Base-by-base conservation (phyloP, 2,888 invertebrate genomes). In the Ormia ochracea region DNA sequence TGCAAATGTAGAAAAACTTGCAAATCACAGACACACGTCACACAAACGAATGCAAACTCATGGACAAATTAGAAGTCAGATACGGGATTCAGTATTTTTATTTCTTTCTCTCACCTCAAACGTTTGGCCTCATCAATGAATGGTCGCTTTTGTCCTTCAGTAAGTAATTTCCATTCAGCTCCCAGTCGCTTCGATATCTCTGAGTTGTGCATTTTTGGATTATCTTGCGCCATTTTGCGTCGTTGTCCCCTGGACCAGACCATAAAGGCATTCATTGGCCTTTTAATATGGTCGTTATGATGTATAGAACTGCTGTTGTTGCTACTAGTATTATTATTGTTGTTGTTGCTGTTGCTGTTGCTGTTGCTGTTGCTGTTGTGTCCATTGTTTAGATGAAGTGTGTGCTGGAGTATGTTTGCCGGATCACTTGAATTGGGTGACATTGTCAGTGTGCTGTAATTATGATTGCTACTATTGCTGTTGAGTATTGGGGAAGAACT, bases 251-350 rank as follows among this genome's bases (percentile, higher is more conserved):
- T 91, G 31, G 97, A 97, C 98, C 98, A 98, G 19, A 90, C 98
- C 97, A 98, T 98, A 91, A 98, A 98, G 1, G 98, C 98, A 91
- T 98, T 98, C 98, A 98, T 98, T 41, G 98, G 98, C 72, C 98
- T 91, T 89, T 98, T 98, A 84, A 98, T 96, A 89, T 97, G 96
- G 88, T 94, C 94, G 83, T 88, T 83, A 43, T 83, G 87, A 73
- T 85, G 80, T 10, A 69, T 81, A 76, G 12, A 75, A 79, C 4
- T 73, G 69, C 19, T 81, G 75, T 50, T 82, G 82, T 4, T 78
- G 61, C 9, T 58, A 31, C 10, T 63, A 21, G 41, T 41, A 19
- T 4, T 28, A 50, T 54, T 65, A 6, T 28, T 68, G 33, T 17
- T 45, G 63, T 28, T 75, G 73, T 6, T 80, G 54, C 17, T 58